Evolutionary conservation across 2,888 invertebrate genomes (phyloP).

Genomic region (Andrena praecox): DNA sequence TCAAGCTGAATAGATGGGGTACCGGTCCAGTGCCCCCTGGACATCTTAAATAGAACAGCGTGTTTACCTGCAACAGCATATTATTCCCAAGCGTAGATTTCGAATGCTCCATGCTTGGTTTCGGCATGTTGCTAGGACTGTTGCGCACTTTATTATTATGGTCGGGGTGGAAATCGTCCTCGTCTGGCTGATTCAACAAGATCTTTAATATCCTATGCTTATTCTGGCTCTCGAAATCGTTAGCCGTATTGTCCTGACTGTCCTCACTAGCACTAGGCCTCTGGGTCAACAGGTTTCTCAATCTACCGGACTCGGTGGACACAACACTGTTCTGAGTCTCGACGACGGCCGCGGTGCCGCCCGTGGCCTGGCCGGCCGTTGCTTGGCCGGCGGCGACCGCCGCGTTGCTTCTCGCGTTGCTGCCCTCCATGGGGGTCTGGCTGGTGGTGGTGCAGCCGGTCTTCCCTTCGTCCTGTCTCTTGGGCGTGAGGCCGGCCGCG

Average conservation of each 20-base stretch:
- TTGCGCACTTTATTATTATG: slow-evolving; percentile 85
- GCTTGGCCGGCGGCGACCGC: slow-evolving; percentile 13
- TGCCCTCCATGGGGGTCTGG: slow-evolving; percentile 44
- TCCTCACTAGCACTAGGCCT: slow-evolving; percentile 79
- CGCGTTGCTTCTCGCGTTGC: slow-evolving; percentile 41
- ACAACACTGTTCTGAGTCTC: slow-evolving; percentile 75
- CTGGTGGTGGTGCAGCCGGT: slow-evolving; percentile 52
- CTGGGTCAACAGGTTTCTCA: slow-evolving; percentile 85
- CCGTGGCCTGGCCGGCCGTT: slow-evolving; percentile 28
- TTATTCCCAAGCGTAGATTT: slow-evolving; percentile 86
- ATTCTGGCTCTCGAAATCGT: slow-evolving; percentile 82
- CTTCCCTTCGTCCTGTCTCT: slow-evolving; percentile 77
- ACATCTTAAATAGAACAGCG: slow-evolving; percentile 20
- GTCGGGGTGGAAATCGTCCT: slow-evolving; percentile 86
- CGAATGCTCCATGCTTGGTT: slow-evolving; percentile 82
- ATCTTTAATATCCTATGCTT: slow-evolving; percentile 87
- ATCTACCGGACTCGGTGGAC: slow-evolving; percentile 85
- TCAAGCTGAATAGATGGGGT: slow-evolving; percentile 1
- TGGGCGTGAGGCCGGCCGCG: slow-evolving; percentile 79
- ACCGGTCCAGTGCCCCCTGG: slow-evolving; percentile 17
- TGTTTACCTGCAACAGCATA: slow-evolving; percentile 89
- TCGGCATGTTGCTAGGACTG: slow-evolving; percentile 77
- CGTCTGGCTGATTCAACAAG: slow-evolving; percentile 89
- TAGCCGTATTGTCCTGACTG: slow-evolving; percentile 75
- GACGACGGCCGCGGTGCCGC: slow-evolving; percentile 33